phyloP scores from a whole-genome alignment of 2,888 invertebrate species.

The Pristionchus entomophagus region DNA sequence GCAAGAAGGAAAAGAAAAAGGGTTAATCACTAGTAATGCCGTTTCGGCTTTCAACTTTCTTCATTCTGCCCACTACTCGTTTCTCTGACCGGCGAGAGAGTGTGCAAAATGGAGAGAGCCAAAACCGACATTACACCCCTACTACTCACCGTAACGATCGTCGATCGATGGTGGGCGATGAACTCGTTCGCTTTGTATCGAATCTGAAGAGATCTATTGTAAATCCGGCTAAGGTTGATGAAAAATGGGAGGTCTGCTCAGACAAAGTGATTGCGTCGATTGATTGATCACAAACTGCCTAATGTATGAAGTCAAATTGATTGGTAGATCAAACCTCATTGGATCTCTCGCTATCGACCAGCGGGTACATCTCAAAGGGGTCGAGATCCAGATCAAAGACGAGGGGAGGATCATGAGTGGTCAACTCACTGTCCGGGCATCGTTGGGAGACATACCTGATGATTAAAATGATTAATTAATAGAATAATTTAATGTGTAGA shows the following conservation, averaged over 20 bases:
- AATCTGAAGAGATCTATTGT: background rate
- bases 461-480: no score
- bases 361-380: conserved; percentile 77
- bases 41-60: no score
- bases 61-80: no score
- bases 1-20: no score
- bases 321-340: background rate
- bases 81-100: no score
- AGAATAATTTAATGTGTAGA: no score
- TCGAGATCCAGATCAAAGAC: conserved; percentile 78
- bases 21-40: no score
- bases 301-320: background rate
- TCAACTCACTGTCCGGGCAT: conserved; percentile 73
- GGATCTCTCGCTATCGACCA: conserved; percentile 57
- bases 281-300: background rate
- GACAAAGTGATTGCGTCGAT: background rate
- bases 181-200: background rate
- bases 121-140: no score
- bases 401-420: conserved; percentile 77
- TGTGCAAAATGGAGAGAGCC: no score
- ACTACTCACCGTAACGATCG: background rate
- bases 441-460: conserved; percentile 73
- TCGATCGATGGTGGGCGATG: background rate
- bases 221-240: no score
- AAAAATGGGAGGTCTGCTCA: background rate